Percentiles rank a stretch among this genome's conserved stretches.
Conservation (phyloP, 1,140 invertebrate genomes). For the Araneus ventricosus region DNA sequence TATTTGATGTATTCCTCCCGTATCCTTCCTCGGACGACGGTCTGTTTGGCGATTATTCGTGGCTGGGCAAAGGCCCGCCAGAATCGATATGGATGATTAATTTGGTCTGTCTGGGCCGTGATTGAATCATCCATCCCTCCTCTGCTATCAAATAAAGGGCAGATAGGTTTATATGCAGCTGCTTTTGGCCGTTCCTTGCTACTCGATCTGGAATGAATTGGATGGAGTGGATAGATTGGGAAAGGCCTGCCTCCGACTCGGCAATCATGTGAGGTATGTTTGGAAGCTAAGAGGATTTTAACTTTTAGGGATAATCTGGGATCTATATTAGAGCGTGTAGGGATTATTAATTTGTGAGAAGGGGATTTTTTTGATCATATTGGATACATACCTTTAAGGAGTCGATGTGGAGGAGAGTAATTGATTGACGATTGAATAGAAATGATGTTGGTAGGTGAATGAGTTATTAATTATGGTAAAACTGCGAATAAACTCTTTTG, state of each 20-base stretch:
- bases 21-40: not conserved
- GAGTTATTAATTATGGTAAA: too few relatives aligned
- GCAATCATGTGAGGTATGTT: not conserved
- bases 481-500: too few relatives aligned
- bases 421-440: too few relatives aligned
- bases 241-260: not conserved
- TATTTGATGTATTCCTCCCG: not conserved
- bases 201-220: not conserved
- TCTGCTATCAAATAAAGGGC: conserved; percentile 11
- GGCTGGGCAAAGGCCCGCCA: not conserved
- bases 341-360: not conserved
- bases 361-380: not conserved
- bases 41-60: not conserved
- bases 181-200: not conserved
- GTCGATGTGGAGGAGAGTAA: too few relatives aligned
- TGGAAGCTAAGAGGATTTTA: not conserved
- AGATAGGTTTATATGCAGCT: conserved; percentile 5
- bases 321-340: too few relatives aligned
- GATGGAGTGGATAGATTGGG: not conserved
- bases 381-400: too few relatives aligned
- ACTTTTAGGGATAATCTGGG: too few relatives aligned
- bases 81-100: conserved; percentile 53
- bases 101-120: conserved; percentile 16
- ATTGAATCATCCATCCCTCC: conserved; percentile 29
- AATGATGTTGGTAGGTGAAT: too few relatives aligned